phyloP scores from a whole-genome alignment of 2,888 invertebrate species.

The Toxonevra muliebris region DNA sequence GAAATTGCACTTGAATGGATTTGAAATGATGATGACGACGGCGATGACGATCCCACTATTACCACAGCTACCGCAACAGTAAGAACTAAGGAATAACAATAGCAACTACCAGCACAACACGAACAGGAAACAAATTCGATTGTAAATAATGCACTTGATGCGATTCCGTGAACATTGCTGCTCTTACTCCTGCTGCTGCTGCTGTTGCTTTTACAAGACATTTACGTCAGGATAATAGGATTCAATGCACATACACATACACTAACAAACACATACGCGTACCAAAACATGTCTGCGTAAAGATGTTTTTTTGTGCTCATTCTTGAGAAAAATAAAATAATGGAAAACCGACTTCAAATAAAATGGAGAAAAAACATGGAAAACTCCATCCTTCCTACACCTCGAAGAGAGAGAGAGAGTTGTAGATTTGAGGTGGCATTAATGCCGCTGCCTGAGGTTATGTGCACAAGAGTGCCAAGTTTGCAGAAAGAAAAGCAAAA shows the following conservation, averaged over 20 bases:
- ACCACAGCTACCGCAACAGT: neutral
- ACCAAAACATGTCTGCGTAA: neutral
- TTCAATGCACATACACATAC: conserved; percentile 17
- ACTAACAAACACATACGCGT: conserved; percentile 9
- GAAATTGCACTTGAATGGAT: conserved; percentile 49
- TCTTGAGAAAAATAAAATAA: neutral
- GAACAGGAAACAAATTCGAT: conserved; percentile 46
- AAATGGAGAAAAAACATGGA: neutral
- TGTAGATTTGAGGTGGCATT: neutral
- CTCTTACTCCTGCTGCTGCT: no score
- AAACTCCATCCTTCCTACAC: neutral
- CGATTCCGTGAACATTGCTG: conserved; percentile 28
- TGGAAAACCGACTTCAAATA: neutral
- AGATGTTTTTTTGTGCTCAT: no score
- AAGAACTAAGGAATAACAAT: neutral
- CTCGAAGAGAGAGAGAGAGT: conserved; percentile 10
- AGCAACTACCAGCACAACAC: no score
- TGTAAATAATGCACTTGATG: conserved; percentile 56
- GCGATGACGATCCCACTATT: no score
- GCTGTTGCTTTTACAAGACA: conserved; percentile 19
- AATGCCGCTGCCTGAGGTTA: neutral
- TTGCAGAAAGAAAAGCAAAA: conserved; percentile 9
- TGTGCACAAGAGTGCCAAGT: neutral
- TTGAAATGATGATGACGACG: conserved; percentile 22
- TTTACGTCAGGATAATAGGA: conserved; percentile 28